Evolutionary conservation across 2,797 vertebrate genomes (phyloP).

Genomic region (Myotis vivesi): DNA sequence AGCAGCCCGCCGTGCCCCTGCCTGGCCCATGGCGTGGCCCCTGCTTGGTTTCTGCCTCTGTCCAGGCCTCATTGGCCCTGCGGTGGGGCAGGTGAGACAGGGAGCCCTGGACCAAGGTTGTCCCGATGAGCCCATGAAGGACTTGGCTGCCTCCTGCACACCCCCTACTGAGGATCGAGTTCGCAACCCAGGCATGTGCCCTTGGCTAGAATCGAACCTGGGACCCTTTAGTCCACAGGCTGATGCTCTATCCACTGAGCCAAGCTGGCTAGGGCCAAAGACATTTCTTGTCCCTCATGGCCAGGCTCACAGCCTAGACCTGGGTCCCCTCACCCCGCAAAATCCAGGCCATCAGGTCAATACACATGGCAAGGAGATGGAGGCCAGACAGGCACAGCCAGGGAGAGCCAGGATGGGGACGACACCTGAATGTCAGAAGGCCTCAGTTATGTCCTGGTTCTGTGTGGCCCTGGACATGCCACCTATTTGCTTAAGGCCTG

Average conservation of each 20-base stretch:
- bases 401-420: not conserved
- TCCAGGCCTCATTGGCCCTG: constrained; percentile 26
- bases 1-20: constrained; percentile 68
- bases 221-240: no score
- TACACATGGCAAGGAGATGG: not conserved
- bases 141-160: constrained; percentile 4
- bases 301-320: not conserved
- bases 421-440: not conserved
- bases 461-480: not conserved
- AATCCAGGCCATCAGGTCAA: not conserved
- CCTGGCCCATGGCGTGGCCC: not conserved
- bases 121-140: constrained; percentile 88
- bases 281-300: fast-evolving
- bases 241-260: no score
- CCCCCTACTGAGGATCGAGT: no score
- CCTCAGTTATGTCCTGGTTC: not conserved
- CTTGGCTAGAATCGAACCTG: no score
- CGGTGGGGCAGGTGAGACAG: constrained; percentile 78
- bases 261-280: not conserved
- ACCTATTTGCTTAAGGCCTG: not conserved
- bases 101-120: constrained; percentile 86
- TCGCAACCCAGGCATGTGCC: no score
- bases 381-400: no score
- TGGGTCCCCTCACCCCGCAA: not conserved
- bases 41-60: constrained; percentile 80